Base-by-base conservation (phyloP, 2,888 invertebrate species). In the Tachina grossa region DNA sequence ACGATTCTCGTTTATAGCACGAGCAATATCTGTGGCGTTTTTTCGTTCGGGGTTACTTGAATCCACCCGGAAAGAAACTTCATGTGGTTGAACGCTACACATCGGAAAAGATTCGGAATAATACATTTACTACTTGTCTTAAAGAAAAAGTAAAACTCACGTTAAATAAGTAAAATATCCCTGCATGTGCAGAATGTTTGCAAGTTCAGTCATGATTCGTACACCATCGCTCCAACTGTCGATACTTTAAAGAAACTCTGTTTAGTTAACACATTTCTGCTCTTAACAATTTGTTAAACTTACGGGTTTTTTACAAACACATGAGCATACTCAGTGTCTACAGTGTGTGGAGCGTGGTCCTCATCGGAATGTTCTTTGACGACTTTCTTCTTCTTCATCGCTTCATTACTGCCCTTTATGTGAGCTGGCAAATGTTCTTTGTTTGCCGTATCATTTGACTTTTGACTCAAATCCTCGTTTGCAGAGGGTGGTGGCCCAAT, bases 321-420 rank as follows among this genome's bases (percentile, higher is more conserved):
- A 91, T 96, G 97, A 3, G 97, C 95, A 90, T 96, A 96, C 88
- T 96, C 96, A 22, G 96, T 95, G 90, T 97, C 97, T 63, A 96
- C 95, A 85, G 94, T 94, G 89, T 94, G 95, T 87, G 94, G 94
- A 88, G 94, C 94, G 90, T 95, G 95, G 89, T 94, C 92, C 87
- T 93, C 92, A 88, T 92, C 92, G 63, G 91, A 92, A 88, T 92
- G 92, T 84, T 92, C 92, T 87, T 91, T 91, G 76, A 91, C 89
- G 79, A 89, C 87, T 74, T 90, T 90, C 88, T 92, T 92, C 87
- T 92, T 91, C 87, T 92, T 93, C 31, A 89, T 89, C 41, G 90
- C 89, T 71, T 90, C 90, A 81, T 88, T 87, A 80, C 86, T 86
- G 49, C 88, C 90, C 76, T 92, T 92, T 66, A 92, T 90, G 77